Base-by-base conservation (phyloP, 30 jellyfish, hydroid and myxozoan species). In the Aurelia sp. region DNA sequence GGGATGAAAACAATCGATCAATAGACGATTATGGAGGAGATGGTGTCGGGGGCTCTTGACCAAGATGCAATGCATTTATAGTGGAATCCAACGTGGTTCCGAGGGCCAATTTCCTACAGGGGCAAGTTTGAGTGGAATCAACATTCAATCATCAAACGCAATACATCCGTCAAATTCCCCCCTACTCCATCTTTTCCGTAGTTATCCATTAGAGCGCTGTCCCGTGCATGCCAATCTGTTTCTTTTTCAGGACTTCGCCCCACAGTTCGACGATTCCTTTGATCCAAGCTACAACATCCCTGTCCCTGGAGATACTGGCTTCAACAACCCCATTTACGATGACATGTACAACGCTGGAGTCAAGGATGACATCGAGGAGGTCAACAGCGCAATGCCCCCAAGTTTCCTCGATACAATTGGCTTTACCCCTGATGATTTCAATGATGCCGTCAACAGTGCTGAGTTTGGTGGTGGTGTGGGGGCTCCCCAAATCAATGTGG, bases 331-430 rank as follows among this genome's bases (percentile, higher is more conserved):
- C 13, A 55, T 79, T 12, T 79, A 79, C 44, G 90, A 80, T 8
- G 90, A 79, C 35, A 13, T 63, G 33, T 48, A 79, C 47, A 48
- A 69, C 52, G 53, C 20, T 22, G 73, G 55, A 13, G 60, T 31
- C 18, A 38, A 19, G 8, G 74, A 53, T 20, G 78, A 79, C 48
- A 52, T 79, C 6, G 90, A 79, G 17, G 90, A 79, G 18, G 81
- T 66, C 13, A 53, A 47, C 53, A 63, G 70, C 27, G 61, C 41
- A 8, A 51, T 59, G 24, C 90, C 90, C 66, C 90, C 90, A 11
- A 79, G 90, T 80, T 79, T 79, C 58, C 81, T 79, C 20, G 90
- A 79, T 27, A 27, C 61, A 10, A 64, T 79, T 35, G 90, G 90
- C 53, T 79, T 79, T 70, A 20, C 90, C 55, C 90, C 90, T 16